Percentiles rank a stretch among this genome's conserved stretches.
Conservation (phyloP, 2,797 vertebrate species). For the Phoeniculus purpureus region DNA sequence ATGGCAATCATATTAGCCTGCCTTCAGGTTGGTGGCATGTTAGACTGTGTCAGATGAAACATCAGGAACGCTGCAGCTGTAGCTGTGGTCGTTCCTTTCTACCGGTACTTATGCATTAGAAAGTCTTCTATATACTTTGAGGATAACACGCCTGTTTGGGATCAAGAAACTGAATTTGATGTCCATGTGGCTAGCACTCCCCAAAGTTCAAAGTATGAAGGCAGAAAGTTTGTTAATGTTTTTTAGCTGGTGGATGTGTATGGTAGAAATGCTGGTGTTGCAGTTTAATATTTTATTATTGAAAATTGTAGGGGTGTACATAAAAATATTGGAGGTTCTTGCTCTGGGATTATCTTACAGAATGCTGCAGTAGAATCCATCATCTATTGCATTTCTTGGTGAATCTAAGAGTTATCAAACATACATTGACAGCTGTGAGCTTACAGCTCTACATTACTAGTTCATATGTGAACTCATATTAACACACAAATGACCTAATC, state of each 20-base stretch:
- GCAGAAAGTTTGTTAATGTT: not conserved
- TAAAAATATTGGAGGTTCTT: not conserved
- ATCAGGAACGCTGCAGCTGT: not conserved
- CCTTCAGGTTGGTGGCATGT: conserved; percentile 86
- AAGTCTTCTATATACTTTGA: not conserved
- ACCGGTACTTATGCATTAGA: not conserved
- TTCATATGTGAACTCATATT: not conserved
- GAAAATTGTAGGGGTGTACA: not conserved
- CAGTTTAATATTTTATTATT: not conserved
- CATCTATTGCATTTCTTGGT: not conserved
- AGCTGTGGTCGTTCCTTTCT: not conserved
- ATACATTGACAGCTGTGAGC: not conserved
- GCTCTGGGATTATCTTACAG: not conserved
- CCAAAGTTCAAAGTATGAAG: not conserved
- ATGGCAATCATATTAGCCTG: conserved; percentile 94
- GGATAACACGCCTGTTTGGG: not conserved
- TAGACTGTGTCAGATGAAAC: not conserved
- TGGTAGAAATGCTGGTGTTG: not conserved
- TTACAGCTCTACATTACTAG: not conserved
- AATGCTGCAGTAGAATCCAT: not conserved
- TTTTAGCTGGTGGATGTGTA: not conserved
- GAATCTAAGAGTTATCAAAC: not conserved
- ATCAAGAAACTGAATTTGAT: not conserved
- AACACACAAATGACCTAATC: not conserved
- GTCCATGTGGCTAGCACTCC: not conserved